Percentiles rank a stretch among this genome's conserved stretches.
Conservation (phyloP, 2,888 invertebrate species). For the Parelbella ahira region DNA sequence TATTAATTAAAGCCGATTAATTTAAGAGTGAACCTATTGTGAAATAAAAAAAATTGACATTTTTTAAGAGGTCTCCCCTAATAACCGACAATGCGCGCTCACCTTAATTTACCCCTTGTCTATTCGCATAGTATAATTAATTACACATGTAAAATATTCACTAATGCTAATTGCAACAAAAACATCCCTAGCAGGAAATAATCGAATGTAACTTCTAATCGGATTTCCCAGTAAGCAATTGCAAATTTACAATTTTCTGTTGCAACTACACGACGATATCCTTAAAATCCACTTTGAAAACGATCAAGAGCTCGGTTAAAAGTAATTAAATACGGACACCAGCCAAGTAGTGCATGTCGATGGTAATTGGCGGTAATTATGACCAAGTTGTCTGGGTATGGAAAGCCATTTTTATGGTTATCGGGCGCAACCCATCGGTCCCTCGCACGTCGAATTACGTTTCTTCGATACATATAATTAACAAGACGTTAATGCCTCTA, state of each 20-base stretch:
- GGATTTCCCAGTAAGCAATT: neutral
- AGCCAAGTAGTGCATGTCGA: conserved; percentile 43
- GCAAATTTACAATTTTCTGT: conserved; percentile 8
- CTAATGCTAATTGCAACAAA: neutral
- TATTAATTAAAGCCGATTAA: too few relatives aligned
- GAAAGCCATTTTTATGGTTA: conserved; percentile 44
- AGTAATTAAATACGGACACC: conserved; percentile 43
- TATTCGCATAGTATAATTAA: too few relatives aligned
- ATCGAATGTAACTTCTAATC: neutral
- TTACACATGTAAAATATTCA: too few relatives aligned
- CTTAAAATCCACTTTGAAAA: conserved; percentile 21
- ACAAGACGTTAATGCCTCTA: conserved; percentile 17
- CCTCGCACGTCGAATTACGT: conserved; percentile 27
- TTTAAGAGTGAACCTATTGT: too few relatives aligned
- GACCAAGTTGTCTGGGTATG: conserved; percentile 46
- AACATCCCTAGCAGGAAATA: too few relatives aligned
- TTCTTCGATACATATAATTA: conserved; percentile 23
- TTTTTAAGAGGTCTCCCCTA: too few relatives aligned
- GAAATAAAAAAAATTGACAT: too few relatives aligned
- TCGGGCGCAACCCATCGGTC: conserved; percentile 22
- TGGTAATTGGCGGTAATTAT: conserved; percentile 54
- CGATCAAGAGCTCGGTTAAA: conserved; percentile 16
- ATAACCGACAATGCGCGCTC: too few relatives aligned
- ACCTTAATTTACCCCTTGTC: too few relatives aligned
- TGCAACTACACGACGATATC: conserved; percentile 6